Percentiles rank a stretch among this genome's conserved stretches.
Conservation (phyloP, 2,888 invertebrate species). For the Acronicta aceris region DNA sequence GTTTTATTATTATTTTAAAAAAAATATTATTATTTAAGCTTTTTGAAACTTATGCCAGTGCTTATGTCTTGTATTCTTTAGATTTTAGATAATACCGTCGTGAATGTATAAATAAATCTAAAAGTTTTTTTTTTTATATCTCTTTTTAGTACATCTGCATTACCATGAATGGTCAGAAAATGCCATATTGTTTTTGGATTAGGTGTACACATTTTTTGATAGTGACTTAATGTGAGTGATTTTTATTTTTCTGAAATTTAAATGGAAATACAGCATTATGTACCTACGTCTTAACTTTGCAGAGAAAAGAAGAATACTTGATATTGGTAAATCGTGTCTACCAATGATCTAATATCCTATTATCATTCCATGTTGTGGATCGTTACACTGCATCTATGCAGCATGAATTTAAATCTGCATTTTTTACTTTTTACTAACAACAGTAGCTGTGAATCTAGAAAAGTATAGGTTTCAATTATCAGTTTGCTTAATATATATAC, state of each 20-base stretch:
- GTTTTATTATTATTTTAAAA: too few relatives aligned
- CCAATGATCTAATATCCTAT: conserved; percentile 46
- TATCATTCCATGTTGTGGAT: conserved; percentile 42
- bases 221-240: too few relatives aligned
- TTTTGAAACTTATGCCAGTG: too few relatives aligned
- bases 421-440: conserved; percentile 6
- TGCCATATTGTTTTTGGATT: too few relatives aligned
- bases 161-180: too few relatives aligned
- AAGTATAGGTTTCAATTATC: not conserved
- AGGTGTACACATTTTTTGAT: not conserved
- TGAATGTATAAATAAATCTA: not conserved
- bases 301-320: conserved; percentile 1
- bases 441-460: not conserved
- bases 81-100: not conserved
- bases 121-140: too few relatives aligned
- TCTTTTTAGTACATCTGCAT: not conserved
- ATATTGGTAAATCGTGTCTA: conserved; percentile 25
- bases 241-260: not conserved
- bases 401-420: conserved; percentile 47
- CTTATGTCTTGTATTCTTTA: too few relatives aligned
- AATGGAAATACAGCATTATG: not conserved
- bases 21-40: too few relatives aligned
- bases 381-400: conserved; percentile 42
- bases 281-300: not conserved
- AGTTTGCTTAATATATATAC: too few relatives aligned